phyloP scores from a whole-genome alignment of 2,797 vertebrate species.

The Xiphophorus birchmanni region DNA sequence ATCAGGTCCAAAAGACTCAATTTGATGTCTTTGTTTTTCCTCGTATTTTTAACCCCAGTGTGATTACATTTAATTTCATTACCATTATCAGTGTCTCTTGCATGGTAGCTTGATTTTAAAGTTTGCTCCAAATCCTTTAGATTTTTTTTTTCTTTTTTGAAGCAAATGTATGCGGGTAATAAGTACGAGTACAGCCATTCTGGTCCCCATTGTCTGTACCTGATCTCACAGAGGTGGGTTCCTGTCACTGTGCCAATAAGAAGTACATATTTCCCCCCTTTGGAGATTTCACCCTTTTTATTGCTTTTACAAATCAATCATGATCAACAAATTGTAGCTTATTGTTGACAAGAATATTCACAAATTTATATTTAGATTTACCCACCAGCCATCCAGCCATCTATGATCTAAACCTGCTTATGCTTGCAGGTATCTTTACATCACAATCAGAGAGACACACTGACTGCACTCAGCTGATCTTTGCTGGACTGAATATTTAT shows the following conservation, averaged over 20 bases:
- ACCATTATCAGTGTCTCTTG: background rate
- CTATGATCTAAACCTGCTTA: too few relatives aligned
- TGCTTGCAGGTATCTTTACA: too few relatives aligned
- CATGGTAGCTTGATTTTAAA: background rate
- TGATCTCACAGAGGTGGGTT: too few relatives aligned
- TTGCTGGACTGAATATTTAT: background rate
- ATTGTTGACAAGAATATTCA: too few relatives aligned
- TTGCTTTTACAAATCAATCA: background rate
- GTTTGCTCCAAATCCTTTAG: background rate
- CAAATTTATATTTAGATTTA: too few relatives aligned
- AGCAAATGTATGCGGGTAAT: too few relatives aligned
- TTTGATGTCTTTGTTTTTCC: background rate
- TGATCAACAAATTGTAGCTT: background rate
- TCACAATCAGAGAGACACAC: background rate
- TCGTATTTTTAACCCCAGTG: background rate
- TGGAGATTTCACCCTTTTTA: background rate
- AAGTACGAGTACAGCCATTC: too few relatives aligned
- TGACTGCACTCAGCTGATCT: background rate
- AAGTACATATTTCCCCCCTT: too few relatives aligned
- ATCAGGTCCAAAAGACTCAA: background rate
- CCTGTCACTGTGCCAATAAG: too few relatives aligned
- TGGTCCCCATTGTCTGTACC: too few relatives aligned
- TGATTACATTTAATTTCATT: background rate
- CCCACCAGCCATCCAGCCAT: too few relatives aligned
- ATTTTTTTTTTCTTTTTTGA: too few relatives aligned